A percentile compares a stretch with the other conserved stretches of the same genome.
Evolutionary conservation across 2,888 invertebrate genomes (phyloP).

Genomic region (Cephus spinipes): DNA sequence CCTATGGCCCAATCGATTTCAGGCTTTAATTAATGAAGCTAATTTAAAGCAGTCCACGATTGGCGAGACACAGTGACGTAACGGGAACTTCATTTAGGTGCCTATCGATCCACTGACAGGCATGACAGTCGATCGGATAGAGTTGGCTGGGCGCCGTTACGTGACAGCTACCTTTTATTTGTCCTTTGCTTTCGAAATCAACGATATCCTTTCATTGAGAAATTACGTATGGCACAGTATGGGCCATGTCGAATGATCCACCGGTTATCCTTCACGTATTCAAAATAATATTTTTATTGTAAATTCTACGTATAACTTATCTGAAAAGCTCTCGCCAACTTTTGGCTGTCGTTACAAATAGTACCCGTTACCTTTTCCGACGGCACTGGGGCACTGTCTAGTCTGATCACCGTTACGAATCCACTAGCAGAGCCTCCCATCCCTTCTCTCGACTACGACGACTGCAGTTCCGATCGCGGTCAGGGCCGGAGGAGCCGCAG

Average conservation of each 20-base stretch:
- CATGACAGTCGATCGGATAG: not conserved
- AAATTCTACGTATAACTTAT: not conserved
- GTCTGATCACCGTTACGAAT: not conserved
- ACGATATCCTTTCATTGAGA: not conserved
- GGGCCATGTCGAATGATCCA: too few species aligned
- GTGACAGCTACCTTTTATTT: too few species aligned
- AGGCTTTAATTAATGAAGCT: constrained; percentile 50
- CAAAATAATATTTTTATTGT: too few species aligned
- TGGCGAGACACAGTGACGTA: constrained; percentile 9
- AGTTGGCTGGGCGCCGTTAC: not conserved
- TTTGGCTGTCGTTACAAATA: not conserved
- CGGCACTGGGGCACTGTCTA: not conserved
- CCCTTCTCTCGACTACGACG: not conserved
- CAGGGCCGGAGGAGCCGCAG: constrained; percentile 31
- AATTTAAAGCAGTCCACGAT: constrained; percentile 47
- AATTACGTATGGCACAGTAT: not conserved
- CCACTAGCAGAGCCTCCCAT: not conserved
- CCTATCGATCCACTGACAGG: not conserved
- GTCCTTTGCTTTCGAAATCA: not conserved
- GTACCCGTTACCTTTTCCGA: not conserved
- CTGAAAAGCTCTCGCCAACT: not conserved
- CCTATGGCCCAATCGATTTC: constrained; percentile 38
- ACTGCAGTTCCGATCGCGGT: constrained; percentile 31
- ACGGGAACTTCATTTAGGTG: not conserved
- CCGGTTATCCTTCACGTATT: too few species aligned